Percentiles rank a stretch among this genome's conserved stretches.
phyloP scores from a whole-genome alignment of 35 echinoderm and acorn worm species.

The Eucidaris tribuloides region DNA sequence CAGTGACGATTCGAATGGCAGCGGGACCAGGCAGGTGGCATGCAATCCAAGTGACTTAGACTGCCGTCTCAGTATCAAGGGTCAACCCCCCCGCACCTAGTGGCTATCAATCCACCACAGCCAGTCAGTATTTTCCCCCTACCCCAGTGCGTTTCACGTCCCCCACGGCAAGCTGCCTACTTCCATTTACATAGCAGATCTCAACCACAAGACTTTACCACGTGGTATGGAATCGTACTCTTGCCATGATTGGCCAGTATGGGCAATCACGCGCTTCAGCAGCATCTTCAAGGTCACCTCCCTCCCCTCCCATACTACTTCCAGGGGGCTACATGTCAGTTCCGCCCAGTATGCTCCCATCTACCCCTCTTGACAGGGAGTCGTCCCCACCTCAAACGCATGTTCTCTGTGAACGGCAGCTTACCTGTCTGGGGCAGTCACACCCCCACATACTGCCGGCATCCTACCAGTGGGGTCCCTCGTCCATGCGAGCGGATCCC shows the following conservation, averaged over 20 bases:
- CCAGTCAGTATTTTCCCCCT: constrained; percentile 10
- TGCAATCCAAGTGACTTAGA: no score
- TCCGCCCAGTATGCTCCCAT: constrained; percentile 32
- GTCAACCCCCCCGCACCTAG: background rate
- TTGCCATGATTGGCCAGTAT: constrained; percentile 89
- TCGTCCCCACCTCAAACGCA: constrained; percentile 6
- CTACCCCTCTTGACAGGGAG: constrained; percentile 1
- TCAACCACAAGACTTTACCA: constrained; percentile 48
- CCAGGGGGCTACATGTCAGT: constrained; percentile 56
- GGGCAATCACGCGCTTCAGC: constrained; percentile 78
- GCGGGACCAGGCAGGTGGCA: no score
- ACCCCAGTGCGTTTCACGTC: constrained; percentile 24
- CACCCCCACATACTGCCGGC: background rate
- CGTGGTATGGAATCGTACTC: constrained; percentile 78
- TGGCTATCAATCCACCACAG: constrained; percentile 2
- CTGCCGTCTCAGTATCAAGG: constrained; percentile 21
- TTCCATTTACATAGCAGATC: background rate
- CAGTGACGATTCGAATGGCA: no score
- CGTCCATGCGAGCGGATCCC: background rate
- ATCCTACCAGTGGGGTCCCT: background rate
- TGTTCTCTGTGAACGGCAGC: constrained; percentile 1
- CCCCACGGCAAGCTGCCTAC: background rate
- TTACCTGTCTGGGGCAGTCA: constrained; percentile 3
- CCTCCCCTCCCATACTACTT: constrained; percentile 43
- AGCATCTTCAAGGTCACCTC: constrained; percentile 53